phyloP scores from a whole-genome alignment of 1,140 invertebrate genomes.

The Cylas formicarius region DNA sequence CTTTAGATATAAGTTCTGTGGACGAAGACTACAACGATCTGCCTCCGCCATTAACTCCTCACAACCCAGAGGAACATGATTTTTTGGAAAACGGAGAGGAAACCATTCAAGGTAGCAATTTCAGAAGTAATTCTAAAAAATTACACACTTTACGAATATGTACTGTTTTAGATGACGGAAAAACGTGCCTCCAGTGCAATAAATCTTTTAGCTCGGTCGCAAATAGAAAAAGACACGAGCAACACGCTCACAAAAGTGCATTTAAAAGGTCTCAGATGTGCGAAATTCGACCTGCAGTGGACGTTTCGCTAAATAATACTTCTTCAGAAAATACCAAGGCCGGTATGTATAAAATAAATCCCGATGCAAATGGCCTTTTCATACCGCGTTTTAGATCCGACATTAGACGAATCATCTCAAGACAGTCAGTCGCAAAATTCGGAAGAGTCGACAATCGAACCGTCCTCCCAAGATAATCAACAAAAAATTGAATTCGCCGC shows the following conservation, averaged over 20 bases:
- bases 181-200: slow-evolving; percentile 22
- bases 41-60: slow-evolving; percentile 10
- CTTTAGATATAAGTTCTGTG: slow-evolving; percentile 2
- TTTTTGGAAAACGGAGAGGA: too few species aligned
- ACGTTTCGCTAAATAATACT: too few species aligned
- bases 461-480: slow-evolving; percentile 10
- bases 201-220: slow-evolving; percentile 26
- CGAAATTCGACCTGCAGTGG: too few species aligned
- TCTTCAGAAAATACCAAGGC: too few species aligned
- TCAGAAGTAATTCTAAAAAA: too few species aligned
- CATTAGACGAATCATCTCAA: not conserved
- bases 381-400: too few species aligned
- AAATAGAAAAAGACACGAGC: slow-evolving; percentile 24
- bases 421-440: not conserved
- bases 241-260: slow-evolving; percentile 12
- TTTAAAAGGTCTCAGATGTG: slow-evolving; percentile 15
- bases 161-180: too few species aligned
- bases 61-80: not conserved
- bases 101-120: too few species aligned
- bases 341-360: too few species aligned
- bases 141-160: too few species aligned
- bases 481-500: slow-evolving; percentile 37
- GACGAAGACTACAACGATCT: slow-evolving; percentile 20
- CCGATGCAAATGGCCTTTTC: too few species aligned
- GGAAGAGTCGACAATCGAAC: not conserved